Base-by-base conservation (phyloP, 2,888 invertebrate genomes). In the Anorthoa munda region DNA sequence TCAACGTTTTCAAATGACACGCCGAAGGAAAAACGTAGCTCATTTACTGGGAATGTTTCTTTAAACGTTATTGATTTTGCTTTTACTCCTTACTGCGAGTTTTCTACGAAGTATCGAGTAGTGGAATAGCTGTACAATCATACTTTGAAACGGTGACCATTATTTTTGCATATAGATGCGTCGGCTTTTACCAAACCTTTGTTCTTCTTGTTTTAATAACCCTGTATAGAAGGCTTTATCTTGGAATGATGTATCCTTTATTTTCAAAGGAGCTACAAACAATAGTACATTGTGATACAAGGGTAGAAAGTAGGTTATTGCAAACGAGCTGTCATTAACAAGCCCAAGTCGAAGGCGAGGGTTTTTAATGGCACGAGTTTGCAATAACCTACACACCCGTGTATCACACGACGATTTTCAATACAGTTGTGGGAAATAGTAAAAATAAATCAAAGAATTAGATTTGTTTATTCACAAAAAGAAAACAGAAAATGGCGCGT, bases 31-130 rank as follows among this genome's bases (percentile, higher is more conserved):
- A 56, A 75, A 68, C 7, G 17, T 17, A n/a, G 13, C 12, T 45
- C 4, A 2, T 21, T 26, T 75, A 46, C 46, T 48, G 15, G 3
- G 3, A 69, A 69, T 26, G 15, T 39, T 78, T 64, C 4, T 59
- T 45, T 21, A 17, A 48, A 46, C 58, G 39, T 48, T 45, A 71
- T 58, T 26, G 51, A 61, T 66, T 51, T 79, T 39, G 7, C n/a
- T 46, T 70, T 60, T 55, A 18, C 51, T 55, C 26, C 5, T 23
- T 26, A 31, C 15, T n/a, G n/a, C 39, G 48, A 18, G 45, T 72
- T 50, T 61, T 66, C 56, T 48, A 48, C 21, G 51, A 53, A 63
- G 31, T 46, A 53, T 39, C 23, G 46, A 48, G 11, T 23, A 23
- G n/a, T 17, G 7, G 13, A 17, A 45, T 15, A 12, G 5, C 39